Conservation (phyloP, 2,797 vertebrate species). For the Epinephelus awoara region DNA sequence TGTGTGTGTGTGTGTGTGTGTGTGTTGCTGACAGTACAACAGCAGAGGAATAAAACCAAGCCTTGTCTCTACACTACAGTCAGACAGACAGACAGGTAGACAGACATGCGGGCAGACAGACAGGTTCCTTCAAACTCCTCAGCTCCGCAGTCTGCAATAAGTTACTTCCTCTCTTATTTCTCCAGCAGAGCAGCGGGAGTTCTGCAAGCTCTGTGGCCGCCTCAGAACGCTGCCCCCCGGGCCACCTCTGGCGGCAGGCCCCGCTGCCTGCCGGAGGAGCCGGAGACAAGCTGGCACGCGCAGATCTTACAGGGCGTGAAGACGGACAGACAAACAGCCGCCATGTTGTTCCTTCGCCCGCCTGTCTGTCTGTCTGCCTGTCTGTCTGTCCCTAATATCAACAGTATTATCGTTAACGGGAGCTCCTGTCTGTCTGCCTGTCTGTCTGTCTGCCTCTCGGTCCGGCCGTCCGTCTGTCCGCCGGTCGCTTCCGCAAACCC, state of each 20-base stretch:
- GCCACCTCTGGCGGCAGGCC: conserved; percentile 50
- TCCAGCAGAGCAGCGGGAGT: conserved; percentile 50
- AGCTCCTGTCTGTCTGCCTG: conserved; percentile 44
- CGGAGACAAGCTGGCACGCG: neutral
- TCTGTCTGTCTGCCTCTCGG: conserved; percentile 44
- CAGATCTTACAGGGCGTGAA: neutral
- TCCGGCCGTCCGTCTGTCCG: conserved; percentile 55
- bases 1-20: conserved; percentile 39
- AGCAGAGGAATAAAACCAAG: conserved; percentile 58
- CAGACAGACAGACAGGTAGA: conserved; percentile 7
- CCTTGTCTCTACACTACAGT: conserved; percentile 39
- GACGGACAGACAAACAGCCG: conserved; percentile 17
- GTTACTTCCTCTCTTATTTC: conserved; percentile 51
- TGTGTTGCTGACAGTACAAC: conserved; percentile 58
- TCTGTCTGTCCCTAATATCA: neutral
- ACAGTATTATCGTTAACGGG: conserved; percentile 22
- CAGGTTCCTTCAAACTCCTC: conserved; percentile 42
- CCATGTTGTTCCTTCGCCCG: conserved; percentile 26
- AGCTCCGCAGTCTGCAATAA: conserved; percentile 34
- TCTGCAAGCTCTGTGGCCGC: conserved; percentile 54
- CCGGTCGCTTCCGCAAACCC: conserved; percentile 81
- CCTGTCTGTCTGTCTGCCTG: neutral
- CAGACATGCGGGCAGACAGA: neutral
- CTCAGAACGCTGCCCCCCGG: conserved; percentile 36
- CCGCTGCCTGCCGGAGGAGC: conserved; percentile 43